Evolutionary conservation across 2,888 invertebrate species (phyloP), one percentile per base, ranked within the genome.

Genomic region (Lasioglossum oenotherae): DNA sequence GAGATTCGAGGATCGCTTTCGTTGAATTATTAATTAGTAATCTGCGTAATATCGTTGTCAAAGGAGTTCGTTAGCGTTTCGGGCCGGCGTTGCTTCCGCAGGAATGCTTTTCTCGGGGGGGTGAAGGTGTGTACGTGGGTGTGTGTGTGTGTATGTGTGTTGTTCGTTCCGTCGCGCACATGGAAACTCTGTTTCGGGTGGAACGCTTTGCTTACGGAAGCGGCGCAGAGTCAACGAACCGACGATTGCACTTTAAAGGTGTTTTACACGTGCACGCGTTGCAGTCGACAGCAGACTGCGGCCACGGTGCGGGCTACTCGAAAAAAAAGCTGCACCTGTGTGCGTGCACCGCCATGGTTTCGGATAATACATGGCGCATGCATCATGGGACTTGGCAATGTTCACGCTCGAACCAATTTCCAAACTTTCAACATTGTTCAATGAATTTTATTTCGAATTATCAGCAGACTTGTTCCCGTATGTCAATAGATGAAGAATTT

Each of bases 181-280:
- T 44, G 75, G 57, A 81, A 80, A 71, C 60, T 77, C 75, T 57
- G 75, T 82, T 86, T 83, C 83, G 74, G 73, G 41, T 74, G 77
- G 38, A 78, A 78, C 76, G 79, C 81, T 82, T 81, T 74, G 82
- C 72, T 75, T 64, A 69, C 71, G 78, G 46, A 78, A 60, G 67
- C 79, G 76, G 19, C 67, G 74, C 73, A 81, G 88, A 89, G 89
- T 89, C 90, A 89, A 89, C 82, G 89, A 78, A 90, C 89, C 85
- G 79, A 87, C 87, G 89, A 90, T 87, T 87, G 90, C 89, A 77
- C 89, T 89, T 88, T 82, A 69, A 82, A 85, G 78, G 89, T 84
- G 80, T 88, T 84, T 89, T 82, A 80, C 81, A 84, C 76, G 67
- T 71, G 31, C 71, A 46, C 77, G 57, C 16, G 27, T 27, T 46